Percentiles rank a stretch among this genome's conserved stretches.
These are phyloP conservation scores for Phataginus tetradactyla DNA, from an alignment of 2,797 vertebrate species.

Conservation along the genomic window DNA sequence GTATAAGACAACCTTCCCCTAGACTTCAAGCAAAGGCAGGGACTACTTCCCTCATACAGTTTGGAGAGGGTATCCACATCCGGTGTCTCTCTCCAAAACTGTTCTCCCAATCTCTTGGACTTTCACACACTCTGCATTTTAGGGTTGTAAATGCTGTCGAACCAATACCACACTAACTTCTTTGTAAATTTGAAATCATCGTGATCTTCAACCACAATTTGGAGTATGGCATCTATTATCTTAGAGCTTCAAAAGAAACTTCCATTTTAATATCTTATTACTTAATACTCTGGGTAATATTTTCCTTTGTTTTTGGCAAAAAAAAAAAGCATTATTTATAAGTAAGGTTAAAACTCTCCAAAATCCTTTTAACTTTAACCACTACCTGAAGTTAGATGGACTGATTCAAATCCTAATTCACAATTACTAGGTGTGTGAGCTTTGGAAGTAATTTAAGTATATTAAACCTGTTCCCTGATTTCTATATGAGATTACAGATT, in stretches of 20 bases:
- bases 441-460: not conserved
- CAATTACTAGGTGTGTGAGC: not conserved
- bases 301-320: not conserved
- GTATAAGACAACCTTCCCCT: not conserved
- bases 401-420: not conserved
- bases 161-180: not conserved
- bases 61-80: not conserved
- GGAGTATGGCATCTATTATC: not conserved
- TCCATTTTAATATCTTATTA: constrained; percentile 1
- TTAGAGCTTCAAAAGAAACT: not conserved
- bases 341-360: not conserved
- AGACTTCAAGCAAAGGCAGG: not conserved
- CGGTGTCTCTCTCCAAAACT: not conserved
- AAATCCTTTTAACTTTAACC: not conserved
- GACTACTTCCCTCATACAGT: not conserved
- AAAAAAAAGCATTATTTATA: not conserved
- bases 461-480: not conserved
- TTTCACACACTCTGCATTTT: not conserved
- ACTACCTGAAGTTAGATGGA: not conserved
- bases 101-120: not conserved
- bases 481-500: not conserved
- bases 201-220: not conserved
- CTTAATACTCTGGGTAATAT: not conserved
- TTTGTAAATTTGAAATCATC: not conserved
- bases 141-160: not conserved